Evolutionary conservation across 2,113 vertebrate genomes (phyloP), one percentile per base, ranked within the genome.

Genomic region (Sisor rabdophorus): DNA sequence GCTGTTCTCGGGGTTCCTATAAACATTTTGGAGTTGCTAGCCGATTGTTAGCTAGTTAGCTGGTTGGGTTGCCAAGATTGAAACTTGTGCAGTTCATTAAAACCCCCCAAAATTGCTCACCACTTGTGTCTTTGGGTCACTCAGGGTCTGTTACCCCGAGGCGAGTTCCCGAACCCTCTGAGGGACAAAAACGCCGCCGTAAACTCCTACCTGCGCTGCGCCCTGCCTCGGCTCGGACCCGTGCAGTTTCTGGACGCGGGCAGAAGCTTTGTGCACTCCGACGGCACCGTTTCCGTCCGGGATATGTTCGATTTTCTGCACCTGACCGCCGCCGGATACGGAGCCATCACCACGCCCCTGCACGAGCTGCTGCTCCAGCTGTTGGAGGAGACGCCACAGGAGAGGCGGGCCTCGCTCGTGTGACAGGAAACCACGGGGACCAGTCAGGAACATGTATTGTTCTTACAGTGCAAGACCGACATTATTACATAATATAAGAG

Each of bases 271-370:
- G 93, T 99, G 88, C 96, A 98, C 90, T 97, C 95, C 0, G 96
- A 98, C 0, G 96, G 96, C 84, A 91, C 94, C 89, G 94, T 99
- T 89, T 92, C 93, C 58, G 91, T 89, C 80, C 93, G 94, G 80
- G 96, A 96, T 90, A 98, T 98, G 96, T 98, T 98, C 55, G 96
- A 99, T 87, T 99, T 95, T 90, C 95, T 99, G 84, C 96, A 99
- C 90, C 94, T 98, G 87, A 97, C 96, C 0, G 88, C 94, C 19
- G 82, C 92, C 11, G 97, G 94, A 58, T 98, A 98, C 69, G 89
- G 94, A 48, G 89, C 88, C 79, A 80, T 98, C 69, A 93, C 95
- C 83, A 95, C 95, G 76, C 93, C 95, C 78, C 94, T 99, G 86
- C 93, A 94, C 7, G 96, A 98, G 92, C 94, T 99, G 89, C 94